Evolutionary conservation across 2,113 vertebrate species (phyloP).

Genomic region (Phodopus roborovskii): DNA sequence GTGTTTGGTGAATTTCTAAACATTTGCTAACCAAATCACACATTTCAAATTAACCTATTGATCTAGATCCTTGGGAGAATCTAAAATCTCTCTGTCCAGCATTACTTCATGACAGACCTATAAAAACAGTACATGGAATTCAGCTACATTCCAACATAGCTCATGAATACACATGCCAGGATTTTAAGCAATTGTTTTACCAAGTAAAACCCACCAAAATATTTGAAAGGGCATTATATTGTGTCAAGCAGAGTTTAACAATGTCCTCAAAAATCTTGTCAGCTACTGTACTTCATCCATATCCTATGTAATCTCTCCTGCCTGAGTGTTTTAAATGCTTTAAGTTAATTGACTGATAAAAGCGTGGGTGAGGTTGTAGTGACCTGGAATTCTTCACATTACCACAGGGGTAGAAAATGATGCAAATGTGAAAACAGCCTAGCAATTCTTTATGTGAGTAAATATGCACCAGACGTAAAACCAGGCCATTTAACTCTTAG

Average conservation of each 20-base stretch:
- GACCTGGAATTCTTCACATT: not conserved
- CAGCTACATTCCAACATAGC: not conserved
- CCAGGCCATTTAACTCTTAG: not conserved
- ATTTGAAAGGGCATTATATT: not conserved
- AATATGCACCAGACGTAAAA: not conserved
- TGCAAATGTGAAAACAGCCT: not conserved
- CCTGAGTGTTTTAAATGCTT: not conserved
- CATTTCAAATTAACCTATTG: not conserved
- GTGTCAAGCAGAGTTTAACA: not conserved
- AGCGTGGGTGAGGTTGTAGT: not conserved
- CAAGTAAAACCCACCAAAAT: not conserved
- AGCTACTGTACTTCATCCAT: not conserved
- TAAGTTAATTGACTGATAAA: not conserved
- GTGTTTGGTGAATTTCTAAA: not conserved
- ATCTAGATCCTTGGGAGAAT: not conserved
- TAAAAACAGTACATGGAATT: not conserved
- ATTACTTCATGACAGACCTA: not conserved
- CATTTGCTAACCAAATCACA: constrained; percentile 22
- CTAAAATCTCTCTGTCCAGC: not conserved
- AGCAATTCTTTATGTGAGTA: not conserved
- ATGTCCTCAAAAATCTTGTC: not conserved
- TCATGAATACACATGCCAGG: not conserved
- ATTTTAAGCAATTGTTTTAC: not conserved
- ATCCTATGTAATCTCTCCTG: not conserved
- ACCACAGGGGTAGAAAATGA: not conserved